Percentiles rank a stretch among this genome's conserved stretches.
These are phyloP conservation scores for Trematomus bernacchii DNA, from an alignment of 2,797 vertebrate species.

Conservation along the genomic window DNA sequence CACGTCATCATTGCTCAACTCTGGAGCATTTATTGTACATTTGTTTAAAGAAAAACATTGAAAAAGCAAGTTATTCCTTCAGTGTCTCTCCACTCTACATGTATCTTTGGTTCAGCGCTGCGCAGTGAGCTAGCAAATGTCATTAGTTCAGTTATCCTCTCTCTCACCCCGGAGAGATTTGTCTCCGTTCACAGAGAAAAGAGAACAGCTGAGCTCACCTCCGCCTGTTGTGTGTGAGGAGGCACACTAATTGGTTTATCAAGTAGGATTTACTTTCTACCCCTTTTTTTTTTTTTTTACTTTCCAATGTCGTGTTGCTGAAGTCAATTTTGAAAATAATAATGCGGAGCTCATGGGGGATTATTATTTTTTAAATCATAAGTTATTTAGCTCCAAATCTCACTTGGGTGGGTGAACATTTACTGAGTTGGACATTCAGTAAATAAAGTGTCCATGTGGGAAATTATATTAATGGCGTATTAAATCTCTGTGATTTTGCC, in stretches of 20 bases:
- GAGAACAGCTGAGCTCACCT: constrained; percentile 48
- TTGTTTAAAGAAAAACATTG: background rate
- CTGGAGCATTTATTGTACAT: background rate
- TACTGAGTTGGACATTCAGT: background rate
- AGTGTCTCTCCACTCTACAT: constrained; percentile 3
- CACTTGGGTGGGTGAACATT: background rate
- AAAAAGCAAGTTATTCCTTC: constrained; percentile 22
- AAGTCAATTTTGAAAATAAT: background rate
- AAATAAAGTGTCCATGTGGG: constrained; percentile 8
- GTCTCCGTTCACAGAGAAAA: constrained; percentile 41
- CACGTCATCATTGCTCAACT: too few relatives aligned
- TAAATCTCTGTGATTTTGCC: background rate
- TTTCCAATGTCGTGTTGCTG: background rate
- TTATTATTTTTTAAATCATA: background rate
- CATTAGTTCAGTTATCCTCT: constrained; percentile 68
- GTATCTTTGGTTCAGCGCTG: constrained; percentile 47
- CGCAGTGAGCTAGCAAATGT: constrained; percentile 58
- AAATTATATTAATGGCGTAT: constrained; percentile 7
- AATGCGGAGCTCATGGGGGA: background rate
- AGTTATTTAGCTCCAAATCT: constrained; percentile 1
- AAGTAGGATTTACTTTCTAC: constrained; percentile 29
- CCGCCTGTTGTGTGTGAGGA: constrained; percentile 50
- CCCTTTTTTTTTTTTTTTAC: background rate
- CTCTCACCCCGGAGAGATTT: constrained; percentile 58
- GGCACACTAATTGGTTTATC: constrained; percentile 61